A percentile compares a stretch with the other conserved stretches of the same genome.
Evolutionary conservation across 2,797 vertebrate species (phyloP).

Genomic region (Coccyzus lansbergi): DNA sequence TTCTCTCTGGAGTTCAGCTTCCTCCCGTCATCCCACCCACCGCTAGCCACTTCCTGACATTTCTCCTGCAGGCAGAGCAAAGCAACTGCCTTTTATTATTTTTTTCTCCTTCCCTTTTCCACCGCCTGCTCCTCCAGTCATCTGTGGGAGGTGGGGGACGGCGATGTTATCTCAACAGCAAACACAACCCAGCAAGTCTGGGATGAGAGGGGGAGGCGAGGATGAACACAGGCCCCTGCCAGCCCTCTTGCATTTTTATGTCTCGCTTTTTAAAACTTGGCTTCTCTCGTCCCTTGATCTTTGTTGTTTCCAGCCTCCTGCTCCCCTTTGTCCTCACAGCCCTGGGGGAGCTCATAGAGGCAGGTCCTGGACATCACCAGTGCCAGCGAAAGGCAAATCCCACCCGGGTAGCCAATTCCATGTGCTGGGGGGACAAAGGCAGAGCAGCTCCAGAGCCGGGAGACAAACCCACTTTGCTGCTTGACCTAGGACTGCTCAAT

Average conservation of each 20-base stretch:
- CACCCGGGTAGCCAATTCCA: not conserved
- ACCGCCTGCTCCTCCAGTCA: slow-evolving; percentile 41
- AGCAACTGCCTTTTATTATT: slow-evolving; percentile 1
- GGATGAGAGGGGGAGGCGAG: slow-evolving; percentile 45
- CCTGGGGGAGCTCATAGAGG: not conserved
- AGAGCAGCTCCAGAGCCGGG: not conserved
- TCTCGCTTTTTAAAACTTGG: slow-evolving; percentile 12
- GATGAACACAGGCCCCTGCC: slow-evolving; percentile 70
- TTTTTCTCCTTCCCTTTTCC: not conserved
- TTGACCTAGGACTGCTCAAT: not conserved
- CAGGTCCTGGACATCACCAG: slow-evolving; percentile 9
- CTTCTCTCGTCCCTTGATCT: not conserved
- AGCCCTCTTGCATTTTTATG: not conserved
- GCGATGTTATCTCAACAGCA: slow-evolving; percentile 49
- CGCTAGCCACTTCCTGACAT: slow-evolving; percentile 61
- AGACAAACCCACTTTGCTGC: not conserved
- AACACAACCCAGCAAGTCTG: slow-evolving; percentile 43
- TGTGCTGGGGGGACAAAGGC: not conserved
- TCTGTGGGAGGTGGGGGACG: slow-evolving; percentile 52
- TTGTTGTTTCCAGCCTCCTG: slow-evolving; percentile 8
- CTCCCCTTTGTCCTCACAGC: slow-evolving; percentile 39
- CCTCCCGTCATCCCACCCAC: slow-evolving; percentile 68
- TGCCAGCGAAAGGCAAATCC: slow-evolving; percentile 15
- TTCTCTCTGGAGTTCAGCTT: slow-evolving; percentile 52
- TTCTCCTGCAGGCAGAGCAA: slow-evolving; percentile 58